Evolutionary conservation across 2,113 vertebrate species (phyloP).

Genomic region (Entomyzon cyanotis): DNA sequence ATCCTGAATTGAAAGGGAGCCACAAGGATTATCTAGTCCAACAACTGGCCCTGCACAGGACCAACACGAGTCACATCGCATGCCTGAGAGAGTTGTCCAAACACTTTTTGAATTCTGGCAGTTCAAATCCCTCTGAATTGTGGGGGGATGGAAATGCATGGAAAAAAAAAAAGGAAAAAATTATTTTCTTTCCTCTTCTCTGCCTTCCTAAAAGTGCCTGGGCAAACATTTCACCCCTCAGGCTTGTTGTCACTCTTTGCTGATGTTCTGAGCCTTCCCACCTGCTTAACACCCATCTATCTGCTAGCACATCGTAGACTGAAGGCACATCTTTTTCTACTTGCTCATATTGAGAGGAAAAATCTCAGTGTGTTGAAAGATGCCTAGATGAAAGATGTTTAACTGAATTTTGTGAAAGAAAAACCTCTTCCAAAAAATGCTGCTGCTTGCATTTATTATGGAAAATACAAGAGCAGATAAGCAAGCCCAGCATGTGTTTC

Average conservation of each 20-base stretch:
- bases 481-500: neutral
- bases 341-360: neutral
- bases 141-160: neutral
- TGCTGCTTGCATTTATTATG: neutral
- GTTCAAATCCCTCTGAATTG: neutral
- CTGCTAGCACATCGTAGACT: neutral
- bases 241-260: neutral
- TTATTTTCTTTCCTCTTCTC: neutral
- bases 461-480: neutral
- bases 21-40: neutral
- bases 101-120: neutral
- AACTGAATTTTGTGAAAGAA: neutral
- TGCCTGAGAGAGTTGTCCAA: neutral
- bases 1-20: neutral
- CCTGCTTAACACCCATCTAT: neutral
- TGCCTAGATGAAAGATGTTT: neutral
- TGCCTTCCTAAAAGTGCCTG: neutral
- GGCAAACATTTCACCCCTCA: neutral
- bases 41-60: neutral
- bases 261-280: neutral
- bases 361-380: neutral
- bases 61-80: neutral
- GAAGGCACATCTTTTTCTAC: neutral
- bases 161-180: neutral
- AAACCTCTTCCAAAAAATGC: neutral